These are phyloP conservation scores for Platysteira castanea DNA, from an alignment of 2,113 vertebrate genomes.

Conservation along the genomic window DNA sequence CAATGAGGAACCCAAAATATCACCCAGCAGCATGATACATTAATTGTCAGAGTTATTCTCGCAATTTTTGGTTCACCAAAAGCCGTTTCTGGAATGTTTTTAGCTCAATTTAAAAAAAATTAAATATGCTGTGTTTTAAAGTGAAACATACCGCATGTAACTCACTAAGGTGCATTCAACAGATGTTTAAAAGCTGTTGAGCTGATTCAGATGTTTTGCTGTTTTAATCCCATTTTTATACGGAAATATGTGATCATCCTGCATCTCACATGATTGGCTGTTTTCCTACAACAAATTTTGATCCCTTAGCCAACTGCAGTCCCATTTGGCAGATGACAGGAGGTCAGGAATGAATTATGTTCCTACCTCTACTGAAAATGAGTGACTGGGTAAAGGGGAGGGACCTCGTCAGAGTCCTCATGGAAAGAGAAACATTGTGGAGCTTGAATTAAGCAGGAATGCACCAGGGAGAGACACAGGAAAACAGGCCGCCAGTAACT, in stretches of 20 bases:
- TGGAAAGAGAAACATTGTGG: neutral
- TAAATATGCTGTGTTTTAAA: neutral
- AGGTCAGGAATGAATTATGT: neutral
- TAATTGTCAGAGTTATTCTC: neutral
- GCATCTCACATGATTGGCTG: neutral
- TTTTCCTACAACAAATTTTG: neutral
- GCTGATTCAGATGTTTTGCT: neutral
- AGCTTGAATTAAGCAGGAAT: neutral
- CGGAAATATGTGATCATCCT: neutral
- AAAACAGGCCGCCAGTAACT: neutral
- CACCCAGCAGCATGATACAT: neutral
- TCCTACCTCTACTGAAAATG: neutral
- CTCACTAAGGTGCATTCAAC: neutral
- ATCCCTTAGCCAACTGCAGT: neutral
- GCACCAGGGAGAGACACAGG: neutral
- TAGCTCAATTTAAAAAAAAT: neutral
- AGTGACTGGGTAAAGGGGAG: neutral
- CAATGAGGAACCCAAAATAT: neutral
- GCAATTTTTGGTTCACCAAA: neutral
- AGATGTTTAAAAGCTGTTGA: neutral
- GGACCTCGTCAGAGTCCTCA: neutral
- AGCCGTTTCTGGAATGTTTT: neutral
- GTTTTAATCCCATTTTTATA: neutral
- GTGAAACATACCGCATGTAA: neutral
- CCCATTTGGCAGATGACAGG: neutral